Base-by-base conservation (phyloP, 2,888 invertebrate species). In the Limnephilus auricula region DNA sequence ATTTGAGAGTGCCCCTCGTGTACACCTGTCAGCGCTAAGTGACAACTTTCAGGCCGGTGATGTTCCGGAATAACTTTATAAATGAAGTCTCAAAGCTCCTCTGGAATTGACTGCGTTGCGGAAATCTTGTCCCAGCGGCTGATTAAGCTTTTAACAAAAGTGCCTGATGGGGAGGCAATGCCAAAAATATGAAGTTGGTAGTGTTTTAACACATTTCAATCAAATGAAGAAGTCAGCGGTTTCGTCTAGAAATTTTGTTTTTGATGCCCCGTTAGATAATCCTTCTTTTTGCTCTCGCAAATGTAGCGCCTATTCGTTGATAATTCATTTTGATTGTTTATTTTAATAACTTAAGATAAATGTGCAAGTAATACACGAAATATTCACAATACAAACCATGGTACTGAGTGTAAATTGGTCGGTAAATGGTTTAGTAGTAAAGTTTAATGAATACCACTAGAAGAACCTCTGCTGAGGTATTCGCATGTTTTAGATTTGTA, bases 51-150 rank as follows among this genome's bases (percentile, higher is more conserved):
- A 40, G 88, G 32, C 82, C 88, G 89, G 88, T 90, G 92, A 92
- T 91, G 92, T 91, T 84, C 87, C 89, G 92, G 91, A 90, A 92
- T 91, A 92, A 91, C 92, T 92, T 91, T 91, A 91, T 92, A 90
- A 92, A 92, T 91, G 90, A 92, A 90, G 90, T 90, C 82, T 89
- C 83, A 50, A 86, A 90, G 86, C 91, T 91, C 88, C 87, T 80
- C 91, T 90, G 79, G 90, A 92, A 91, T 91, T 92, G 89, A 92
- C 85, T 91, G 82, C 85, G 92, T 91, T 89, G 31, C 84, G 90
- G 86, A 65, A 34, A 86, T 65, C 86, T 65, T 65, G 45, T 34
- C 18, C 25, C 50, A 82, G 65, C 32, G 34, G 34, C 34, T 40
- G 78, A 84, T 92, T 87, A 40, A 78, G 83, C 90, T 87, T 79